Percentiles rank a stretch among this genome's conserved stretches.
Conservation (phyloP, 2,888 invertebrate genomes). For the Achlya flavicornis region DNA sequence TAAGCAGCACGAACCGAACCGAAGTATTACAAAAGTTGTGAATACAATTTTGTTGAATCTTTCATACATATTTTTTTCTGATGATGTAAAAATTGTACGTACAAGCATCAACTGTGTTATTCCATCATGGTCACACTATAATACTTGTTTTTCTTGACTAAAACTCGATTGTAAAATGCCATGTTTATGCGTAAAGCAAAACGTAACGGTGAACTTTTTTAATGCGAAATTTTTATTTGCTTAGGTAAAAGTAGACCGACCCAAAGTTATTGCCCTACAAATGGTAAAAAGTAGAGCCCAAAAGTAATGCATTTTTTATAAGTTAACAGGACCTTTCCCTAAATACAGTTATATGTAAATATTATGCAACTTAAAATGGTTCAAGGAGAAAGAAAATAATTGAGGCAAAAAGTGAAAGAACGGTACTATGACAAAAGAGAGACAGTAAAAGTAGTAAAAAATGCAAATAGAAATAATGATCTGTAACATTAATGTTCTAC, state of each 20-base stretch:
- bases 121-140: slow-evolving; percentile 18
- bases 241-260: slow-evolving; percentile 52
- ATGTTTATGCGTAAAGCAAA: slow-evolving; percentile 23
- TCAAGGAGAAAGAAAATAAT: slow-evolving; percentile 45
- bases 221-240: slow-evolving; percentile 57
- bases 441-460: slow-evolving; percentile 43
- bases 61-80: no score
- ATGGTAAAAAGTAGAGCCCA: slow-evolving; percentile 78
- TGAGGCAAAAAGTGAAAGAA: slow-evolving; percentile 52
- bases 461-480: slow-evolving; percentile 46
- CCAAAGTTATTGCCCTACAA: slow-evolving; percentile 60
- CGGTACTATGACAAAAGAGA: slow-evolving; percentile 45
- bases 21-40: no score
- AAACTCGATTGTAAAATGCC: slow-evolving; percentile 37
- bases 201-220: slow-evolving; percentile 47
- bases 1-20: no score
- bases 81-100: no score
- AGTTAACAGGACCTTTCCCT: slow-evolving; percentile 31
- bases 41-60: no score
- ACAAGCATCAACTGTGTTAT: no score
- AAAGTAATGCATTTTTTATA: slow-evolving; percentile 63
- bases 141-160: slow-evolving; percentile 40
- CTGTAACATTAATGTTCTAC: slow-evolving; percentile 15
- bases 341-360: slow-evolving; percentile 61
- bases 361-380: slow-evolving; percentile 55